Evolutionary conservation across 1,140 invertebrate species (phyloP).

Genomic region (Sinonovacula constricta): DNA sequence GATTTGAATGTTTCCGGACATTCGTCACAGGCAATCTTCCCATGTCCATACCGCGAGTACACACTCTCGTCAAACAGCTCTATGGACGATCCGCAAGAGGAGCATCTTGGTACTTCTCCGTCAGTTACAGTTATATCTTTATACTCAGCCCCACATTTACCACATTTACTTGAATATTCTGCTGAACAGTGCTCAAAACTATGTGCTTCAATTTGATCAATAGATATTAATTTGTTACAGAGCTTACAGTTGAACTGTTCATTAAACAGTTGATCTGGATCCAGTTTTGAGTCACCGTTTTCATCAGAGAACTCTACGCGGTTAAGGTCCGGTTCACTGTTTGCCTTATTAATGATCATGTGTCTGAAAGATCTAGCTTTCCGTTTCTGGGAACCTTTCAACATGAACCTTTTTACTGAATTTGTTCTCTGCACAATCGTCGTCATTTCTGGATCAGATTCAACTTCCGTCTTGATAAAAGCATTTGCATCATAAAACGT

Average conservation of each 20-base stretch:
- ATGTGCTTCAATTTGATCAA: conserved; percentile 61
- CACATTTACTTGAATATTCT: too few relatives aligned
- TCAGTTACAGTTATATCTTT: too few relatives aligned
- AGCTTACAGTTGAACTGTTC: conserved; percentile 69
- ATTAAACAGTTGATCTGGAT: conserved; percentile 59
- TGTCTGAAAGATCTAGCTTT: conserved; percentile 42
- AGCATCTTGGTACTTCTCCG: too few relatives aligned
- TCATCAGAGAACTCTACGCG: not conserved
- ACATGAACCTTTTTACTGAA: conserved; percentile 15
- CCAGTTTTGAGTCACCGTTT: conserved; percentile 10
- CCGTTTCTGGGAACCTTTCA: conserved; percentile 10
- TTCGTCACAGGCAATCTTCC: conserved; percentile 45
- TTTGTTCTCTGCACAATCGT: not conserved
- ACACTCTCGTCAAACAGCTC: too few relatives aligned
- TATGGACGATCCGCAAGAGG: too few relatives aligned
- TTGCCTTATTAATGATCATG: conserved; percentile 15
- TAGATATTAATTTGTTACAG: conserved; percentile 66
- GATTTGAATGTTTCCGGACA: conserved; percentile 47
- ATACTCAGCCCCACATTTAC: too few relatives aligned
- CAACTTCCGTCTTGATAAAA: not conserved
- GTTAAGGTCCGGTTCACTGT: not conserved
- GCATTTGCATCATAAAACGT: conserved; percentile 2
- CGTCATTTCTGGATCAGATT: not conserved
- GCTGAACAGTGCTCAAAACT: conserved; percentile 57
- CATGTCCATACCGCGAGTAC: conserved; percentile 8